Base-by-base conservation (phyloP, 2,797 vertebrate species). In the Micromesistius poutassou region DNA sequence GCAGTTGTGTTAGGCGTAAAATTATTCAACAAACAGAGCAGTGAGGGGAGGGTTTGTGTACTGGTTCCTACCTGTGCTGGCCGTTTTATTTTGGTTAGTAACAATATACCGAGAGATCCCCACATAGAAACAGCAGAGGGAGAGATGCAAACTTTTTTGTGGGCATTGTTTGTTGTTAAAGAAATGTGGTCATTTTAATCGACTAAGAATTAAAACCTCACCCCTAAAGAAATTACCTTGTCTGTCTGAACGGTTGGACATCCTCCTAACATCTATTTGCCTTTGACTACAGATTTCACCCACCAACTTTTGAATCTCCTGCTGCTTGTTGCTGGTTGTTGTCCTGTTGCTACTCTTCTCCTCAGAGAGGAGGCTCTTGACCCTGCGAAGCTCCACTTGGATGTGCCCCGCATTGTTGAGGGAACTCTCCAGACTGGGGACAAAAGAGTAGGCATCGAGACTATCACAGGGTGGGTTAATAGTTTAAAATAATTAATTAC, bases 101-200 rank as follows among this genome's bases (percentile, higher is more conserved):
- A n/a, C 50, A n/a, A 55, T 62, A 16, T n/a, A n/a, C 50, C 50
- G 22, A 62, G 50, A 7, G 50, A 62, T 19, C 50, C 50, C n/a
- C 50, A 62, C 50, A 62, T n/a, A 62, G 22, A 62, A 62, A 62
- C 50, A 62, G 50, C 50, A 62, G 50, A 62, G 50, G 50, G 50
- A 62, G 6, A 16, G n/a, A 19, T 62, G 50, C 6, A n/a, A 22
- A 62, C 50, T 8, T 62, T 19, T n/a, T n/a, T n/a, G 50, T 55
- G 50, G 50, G 22, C 1, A n/a, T 55, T 62, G 50, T 62, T n/a
- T 13, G 46, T 50, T 50, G 46, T 50, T 50, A 19, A 22, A 16
- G 55, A 62, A 62, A 62, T 62, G 62, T 28, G 62, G 62, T 66
- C 1, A 66, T 28, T 66, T 13, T 42, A 42, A 50, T 50, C 22